Evolutionary conservation across 2,888 invertebrate species (phyloP), one percentile per base, ranked within the genome.

Genomic region (Bembecia ichneumoniformis): DNA sequence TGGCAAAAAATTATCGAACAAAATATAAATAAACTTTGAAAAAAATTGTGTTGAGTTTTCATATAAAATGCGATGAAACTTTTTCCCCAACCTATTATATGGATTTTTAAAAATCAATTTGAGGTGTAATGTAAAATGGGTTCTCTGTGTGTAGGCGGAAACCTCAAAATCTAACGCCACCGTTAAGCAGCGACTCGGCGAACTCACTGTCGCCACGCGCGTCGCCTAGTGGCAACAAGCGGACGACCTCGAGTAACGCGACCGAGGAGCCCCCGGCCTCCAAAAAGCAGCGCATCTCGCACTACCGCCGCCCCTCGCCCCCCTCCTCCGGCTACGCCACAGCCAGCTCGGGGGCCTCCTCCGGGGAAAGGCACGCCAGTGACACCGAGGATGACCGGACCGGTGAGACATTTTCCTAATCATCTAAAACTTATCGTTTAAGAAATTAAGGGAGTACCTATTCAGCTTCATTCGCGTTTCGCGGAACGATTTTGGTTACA

Each of bases 101-200:
- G n/a, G n/a, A n/a, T n/a, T n/a, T n/a, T n/a, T n/a, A n/a, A n/a
- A n/a, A n/a, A n/a, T n/a, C n/a, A 28, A 9, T 9, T 28, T 28
- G 2, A 28, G 9, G 9, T 28, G 9, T 28, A 28, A 28, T 28
- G 7, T 28, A 28, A 28, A 28, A 28, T 0, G 0, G 7, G 9
- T 9, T 28, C 7, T 28, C 5, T 28, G 28, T 2, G 28, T 28
- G 17, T 78, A 93, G 94, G 78, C 93, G 94, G 74, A 96, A 96
- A 89, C 96, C 96, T 68, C 94, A 95, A 88, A 96, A 96, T 83
- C 88, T 96, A 67, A 96, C 96, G 54, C 96, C 96, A 53, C 96
- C 96, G 40, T 91, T 94, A 58, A 94, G 94, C 72, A 95, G 94
- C 65, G 96, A 96, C 71, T 94, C 94, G 36, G 94, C 95, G 44